Conservation (phyloP, 2,797 vertebrate species). For the Carcharodon carcharias region DNA sequence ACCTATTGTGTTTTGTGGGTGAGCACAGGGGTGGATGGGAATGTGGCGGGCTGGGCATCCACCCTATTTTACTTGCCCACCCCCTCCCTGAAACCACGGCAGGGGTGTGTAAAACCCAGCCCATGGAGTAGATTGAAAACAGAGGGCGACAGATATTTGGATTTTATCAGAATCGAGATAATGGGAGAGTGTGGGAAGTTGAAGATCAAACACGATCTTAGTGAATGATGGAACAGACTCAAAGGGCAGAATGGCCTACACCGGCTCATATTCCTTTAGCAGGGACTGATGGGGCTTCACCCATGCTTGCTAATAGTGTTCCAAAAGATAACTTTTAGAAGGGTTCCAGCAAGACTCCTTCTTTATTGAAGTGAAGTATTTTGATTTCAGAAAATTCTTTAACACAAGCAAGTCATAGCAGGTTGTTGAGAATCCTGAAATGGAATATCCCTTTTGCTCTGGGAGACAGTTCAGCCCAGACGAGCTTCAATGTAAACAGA, state of each 20-base stretch:
- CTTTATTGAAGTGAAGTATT: not conserved
- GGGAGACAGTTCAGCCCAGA: not conserved
- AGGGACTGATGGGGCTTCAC: not conserved
- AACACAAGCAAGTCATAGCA: not conserved
- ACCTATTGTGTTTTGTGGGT: too few relatives aligned
- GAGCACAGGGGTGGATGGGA: too few relatives aligned
- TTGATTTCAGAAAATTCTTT: not conserved
- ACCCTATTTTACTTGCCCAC: too few relatives aligned
- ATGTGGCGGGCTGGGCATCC: too few relatives aligned
- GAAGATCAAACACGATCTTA: not conserved
- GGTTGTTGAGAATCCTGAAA: slow-evolving; percentile 2
- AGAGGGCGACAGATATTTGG: not conserved
- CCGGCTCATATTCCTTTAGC: not conserved
- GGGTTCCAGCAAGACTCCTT: too few relatives aligned
- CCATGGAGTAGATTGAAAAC: not conserved
- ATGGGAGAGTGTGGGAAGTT: not conserved
- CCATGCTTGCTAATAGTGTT: not conserved
- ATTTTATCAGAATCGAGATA: not conserved
- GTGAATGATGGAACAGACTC: not conserved
- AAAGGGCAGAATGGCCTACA: not conserved
- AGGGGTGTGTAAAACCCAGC: too few relatives aligned
- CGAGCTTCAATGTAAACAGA: not conserved
- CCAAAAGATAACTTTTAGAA: not conserved
- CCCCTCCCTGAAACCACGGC: too few relatives aligned
- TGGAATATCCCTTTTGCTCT: not conserved